A percentile compares a stretch with the other conserved stretches of the same genome.
phyloP scores from a whole-genome alignment of 2,888 invertebrate genomes.

The Lasioglossum leucozonium region DNA sequence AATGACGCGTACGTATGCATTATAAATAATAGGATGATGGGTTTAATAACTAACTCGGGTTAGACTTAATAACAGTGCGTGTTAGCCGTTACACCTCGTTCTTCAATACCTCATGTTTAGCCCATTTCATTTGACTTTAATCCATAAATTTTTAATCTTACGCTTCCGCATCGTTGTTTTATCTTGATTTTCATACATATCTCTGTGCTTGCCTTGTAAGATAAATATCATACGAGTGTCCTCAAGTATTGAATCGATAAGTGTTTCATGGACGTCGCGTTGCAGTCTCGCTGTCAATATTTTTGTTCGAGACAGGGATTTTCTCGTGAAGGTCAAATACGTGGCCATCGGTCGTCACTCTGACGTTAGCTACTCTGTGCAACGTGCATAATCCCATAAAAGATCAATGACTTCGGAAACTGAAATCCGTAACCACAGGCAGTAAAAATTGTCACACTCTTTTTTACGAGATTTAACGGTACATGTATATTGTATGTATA shows the following conservation, averaged over 20 bases:
- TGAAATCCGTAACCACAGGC: background rate
- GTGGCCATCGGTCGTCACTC: background rate
- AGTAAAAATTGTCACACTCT: background rate
- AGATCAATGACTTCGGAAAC: background rate
- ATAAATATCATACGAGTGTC: background rate
- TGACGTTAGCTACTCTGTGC: background rate
- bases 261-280: background rate
- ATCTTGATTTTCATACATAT: background rate
- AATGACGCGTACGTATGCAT: background rate
- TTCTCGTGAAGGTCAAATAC: background rate
- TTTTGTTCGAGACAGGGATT: background rate
- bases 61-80: background rate
- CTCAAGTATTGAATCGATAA: background rate
- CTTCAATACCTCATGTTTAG: background rate
- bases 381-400: background rate
- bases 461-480: too few species aligned
- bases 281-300: background rate
- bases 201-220: background rate
- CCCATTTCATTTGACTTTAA: background rate
- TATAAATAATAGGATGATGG: background rate
- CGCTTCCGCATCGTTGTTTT: background rate
- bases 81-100: background rate
- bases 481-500: too few species aligned
- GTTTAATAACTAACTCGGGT: background rate
- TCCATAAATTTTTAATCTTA: background rate